phyloP scores from a whole-genome alignment of 2,797 vertebrate species.

The Gallirallus australis region DNA sequence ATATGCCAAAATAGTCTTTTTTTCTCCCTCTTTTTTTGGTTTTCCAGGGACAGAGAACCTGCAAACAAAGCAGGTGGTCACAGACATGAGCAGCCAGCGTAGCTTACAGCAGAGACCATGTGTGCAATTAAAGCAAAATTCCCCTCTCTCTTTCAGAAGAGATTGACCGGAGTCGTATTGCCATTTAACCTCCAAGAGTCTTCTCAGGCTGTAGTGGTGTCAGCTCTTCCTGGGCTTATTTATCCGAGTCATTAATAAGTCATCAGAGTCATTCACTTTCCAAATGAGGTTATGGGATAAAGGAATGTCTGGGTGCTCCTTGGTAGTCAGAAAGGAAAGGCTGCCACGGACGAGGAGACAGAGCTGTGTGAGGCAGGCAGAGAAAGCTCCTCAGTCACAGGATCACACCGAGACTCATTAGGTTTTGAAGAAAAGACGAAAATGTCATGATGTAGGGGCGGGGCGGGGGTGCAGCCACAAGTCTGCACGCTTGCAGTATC shows the following conservation, averaged over 20 bases:
- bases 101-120: neutral
- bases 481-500: neutral
- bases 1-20: neutral
- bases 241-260: slow-evolving; percentile 42
- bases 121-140: neutral
- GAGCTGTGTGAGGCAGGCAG: neutral
- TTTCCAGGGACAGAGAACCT: neutral
- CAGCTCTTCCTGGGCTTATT: neutral
- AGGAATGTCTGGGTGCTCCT: slow-evolving; percentile 33
- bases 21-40: neutral
- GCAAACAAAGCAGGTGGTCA: neutral
- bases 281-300: slow-evolving; percentile 16
- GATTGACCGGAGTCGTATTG: neutral
- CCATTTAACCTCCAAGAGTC: neutral
- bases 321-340: neutral
- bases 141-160: neutral
- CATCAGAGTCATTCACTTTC: slow-evolving; percentile 26
- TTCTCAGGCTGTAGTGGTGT: neutral
- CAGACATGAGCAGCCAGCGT: neutral
- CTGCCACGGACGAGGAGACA: neutral
- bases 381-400: neutral
- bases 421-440: slow-evolving; percentile 26
- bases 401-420: neutral
- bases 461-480: neutral
- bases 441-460: neutral